A percentile compares a stretch with the other conserved stretches of the same genome.
These are phyloP conservation scores for Pogona vitticeps DNA, from an alignment of 2,113 vertebrate genomes.

Conservation along the genomic window DNA sequence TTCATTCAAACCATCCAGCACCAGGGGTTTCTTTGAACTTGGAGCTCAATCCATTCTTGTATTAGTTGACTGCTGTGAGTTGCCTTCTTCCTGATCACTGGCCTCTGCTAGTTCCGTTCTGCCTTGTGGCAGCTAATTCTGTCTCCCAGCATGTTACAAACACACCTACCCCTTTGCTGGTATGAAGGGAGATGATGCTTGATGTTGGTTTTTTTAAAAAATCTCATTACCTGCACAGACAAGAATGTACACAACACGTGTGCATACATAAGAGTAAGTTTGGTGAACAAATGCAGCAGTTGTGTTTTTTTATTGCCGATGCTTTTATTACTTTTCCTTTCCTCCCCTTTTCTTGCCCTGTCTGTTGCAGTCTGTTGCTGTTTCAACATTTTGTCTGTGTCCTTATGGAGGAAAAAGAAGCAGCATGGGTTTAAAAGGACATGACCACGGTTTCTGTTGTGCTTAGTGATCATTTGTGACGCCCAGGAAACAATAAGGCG, in stretches of 20 bases:
- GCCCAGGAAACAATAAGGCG: background rate
- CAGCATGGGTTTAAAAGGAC: background rate
- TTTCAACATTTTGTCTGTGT: constrained; percentile 29
- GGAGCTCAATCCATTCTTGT: background rate
- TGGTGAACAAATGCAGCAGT: constrained; percentile 36
- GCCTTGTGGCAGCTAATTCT: background rate
- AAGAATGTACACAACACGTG: background rate
- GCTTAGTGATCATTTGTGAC: background rate
- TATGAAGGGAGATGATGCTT: constrained; percentile 20
- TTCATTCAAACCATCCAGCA: background rate
- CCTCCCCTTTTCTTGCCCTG: constrained; percentile 41
- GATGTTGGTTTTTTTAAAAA: background rate
- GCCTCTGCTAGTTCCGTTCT: background rate
- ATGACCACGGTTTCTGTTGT: constrained; percentile 36
- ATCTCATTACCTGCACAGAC: constrained; percentile 6
- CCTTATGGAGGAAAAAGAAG: constrained; percentile 13
- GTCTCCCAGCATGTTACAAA: constrained; percentile 20
- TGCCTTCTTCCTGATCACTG: background rate
- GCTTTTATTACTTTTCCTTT: constrained; percentile 26
- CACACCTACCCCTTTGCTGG: constrained; percentile 6
- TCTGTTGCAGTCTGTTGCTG: background rate
- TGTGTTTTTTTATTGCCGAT: constrained; percentile 30
- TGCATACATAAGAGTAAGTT: constrained; percentile 42
- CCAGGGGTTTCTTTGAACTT: background rate
- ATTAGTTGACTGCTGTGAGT: too few species aligned